These are phyloP conservation scores for Lagocephalus sceleratus DNA, from an alignment of 2,797 vertebrate species.

Conservation along the genomic window DNA sequence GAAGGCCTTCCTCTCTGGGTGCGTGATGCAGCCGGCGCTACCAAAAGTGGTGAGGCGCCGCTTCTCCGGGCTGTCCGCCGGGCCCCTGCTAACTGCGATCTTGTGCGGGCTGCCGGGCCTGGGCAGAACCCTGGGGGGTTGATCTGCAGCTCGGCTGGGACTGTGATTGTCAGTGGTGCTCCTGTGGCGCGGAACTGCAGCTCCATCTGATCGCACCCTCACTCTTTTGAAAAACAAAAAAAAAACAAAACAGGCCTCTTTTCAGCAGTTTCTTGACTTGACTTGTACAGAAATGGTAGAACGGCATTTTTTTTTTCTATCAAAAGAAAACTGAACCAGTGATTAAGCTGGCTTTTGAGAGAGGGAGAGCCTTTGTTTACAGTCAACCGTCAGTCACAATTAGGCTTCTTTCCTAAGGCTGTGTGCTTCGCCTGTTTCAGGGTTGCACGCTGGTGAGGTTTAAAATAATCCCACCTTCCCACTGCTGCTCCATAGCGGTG, in stretches of 20 bases:
- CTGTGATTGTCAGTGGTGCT: constrained; percentile 85
- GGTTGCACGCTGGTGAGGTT: not conserved
- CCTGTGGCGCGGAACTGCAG: constrained; percentile 84
- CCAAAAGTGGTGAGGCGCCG: constrained; percentile 87
- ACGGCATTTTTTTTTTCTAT: not conserved
- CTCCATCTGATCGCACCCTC: constrained; percentile 88
- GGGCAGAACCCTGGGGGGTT: constrained; percentile 85
- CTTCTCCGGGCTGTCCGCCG: constrained; percentile 88
- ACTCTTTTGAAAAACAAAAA: constrained; percentile 70
- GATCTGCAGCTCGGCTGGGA: constrained; percentile 81
- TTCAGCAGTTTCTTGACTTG: too few relatives aligned
- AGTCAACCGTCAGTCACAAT: too few relatives aligned
- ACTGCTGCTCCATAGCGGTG: constrained; percentile 84
- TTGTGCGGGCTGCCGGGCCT: constrained; percentile 93
- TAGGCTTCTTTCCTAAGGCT: too few relatives aligned
- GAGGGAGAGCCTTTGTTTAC: too few relatives aligned
- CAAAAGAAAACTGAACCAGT: too few relatives aligned
- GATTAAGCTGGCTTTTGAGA: too few relatives aligned
- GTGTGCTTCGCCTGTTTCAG: not conserved
- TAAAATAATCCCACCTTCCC: constrained; percentile 78
- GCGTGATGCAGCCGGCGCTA: constrained; percentile 85
- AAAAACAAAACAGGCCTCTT: not conserved
- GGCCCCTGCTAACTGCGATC: constrained; percentile 78
- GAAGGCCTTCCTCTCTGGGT: constrained; percentile 84
- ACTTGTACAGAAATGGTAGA: not conserved